Base-by-base conservation (phyloP, 2,888 invertebrate species). In the Eilema sororculum region DNA sequence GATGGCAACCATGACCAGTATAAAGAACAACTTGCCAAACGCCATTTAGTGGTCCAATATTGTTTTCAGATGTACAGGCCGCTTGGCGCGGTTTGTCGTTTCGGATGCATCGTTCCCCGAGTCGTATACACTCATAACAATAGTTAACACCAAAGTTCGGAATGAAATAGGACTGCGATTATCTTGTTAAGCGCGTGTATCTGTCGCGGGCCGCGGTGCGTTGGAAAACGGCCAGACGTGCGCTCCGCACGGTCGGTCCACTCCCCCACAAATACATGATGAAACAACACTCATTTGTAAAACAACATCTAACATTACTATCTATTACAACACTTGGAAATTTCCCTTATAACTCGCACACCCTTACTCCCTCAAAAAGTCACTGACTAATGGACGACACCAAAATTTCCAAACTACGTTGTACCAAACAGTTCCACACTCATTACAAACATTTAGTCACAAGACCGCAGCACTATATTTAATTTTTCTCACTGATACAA, bases 11-110 rank as follows among this genome's bases (percentile, higher is more conserved):
- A 93, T 84, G 78, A 89, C 80, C 67, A 93, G 78, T 71, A 89
- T 78, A 67, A 92, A 76, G 30, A 94, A 75, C 41, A 92, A 74
- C 78, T 86, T 90, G 58, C 86, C 86, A 74, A 91, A 78, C 94
- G 94, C 95, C 95, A 95, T 95, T 82, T 93, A 91, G 93, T 90
- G 82, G 73, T 74, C 74, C 76, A 76, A 78, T 82, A 77, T 78
- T 74, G 79, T 78, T 80, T 84, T 92, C 84, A 91, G 88, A 87
- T 83, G 73, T 79, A 84, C 87, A 85, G 80, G 75, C 80, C 79
- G 84, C 76, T 82, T 82, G 60, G 85, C 80, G 77, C 81, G 84
- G 79, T 78, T 81, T 85, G 82, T 83, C 90, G 90, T 86, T 84
- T 89, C 10, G 69, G 65, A 64, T 68, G 88, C 78, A 84, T 80